A percentile compares a stretch with the other conserved stretches of the same genome.
phyloP scores from a whole-genome alignment of 23 tunicate genomes.

The Trididemnum nubilum region DNA sequence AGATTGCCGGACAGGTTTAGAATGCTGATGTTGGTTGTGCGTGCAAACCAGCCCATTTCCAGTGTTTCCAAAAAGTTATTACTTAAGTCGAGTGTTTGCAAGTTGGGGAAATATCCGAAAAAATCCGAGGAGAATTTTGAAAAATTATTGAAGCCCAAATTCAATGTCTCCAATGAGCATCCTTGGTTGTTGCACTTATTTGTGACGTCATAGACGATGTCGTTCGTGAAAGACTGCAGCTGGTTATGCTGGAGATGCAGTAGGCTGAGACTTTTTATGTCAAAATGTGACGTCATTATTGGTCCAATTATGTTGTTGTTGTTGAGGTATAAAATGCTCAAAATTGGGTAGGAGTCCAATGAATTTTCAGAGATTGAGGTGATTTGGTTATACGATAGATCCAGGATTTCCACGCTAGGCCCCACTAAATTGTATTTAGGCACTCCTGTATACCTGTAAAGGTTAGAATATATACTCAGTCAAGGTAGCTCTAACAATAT shows the following conservation, averaged over 20 bases:
- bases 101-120: background rate
- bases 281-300: background rate
- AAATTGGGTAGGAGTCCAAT: background rate
- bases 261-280: no score
- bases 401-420: no score
- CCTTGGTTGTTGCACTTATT: no score
- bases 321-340: background rate
- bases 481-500: no score
- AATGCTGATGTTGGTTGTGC: background rate
- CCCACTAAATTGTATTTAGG: no score
- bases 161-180: no score
- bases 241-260: no score
- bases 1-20: background rate
- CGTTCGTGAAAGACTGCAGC: no score
- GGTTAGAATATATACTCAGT: no score
- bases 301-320: background rate
- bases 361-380: background rate
- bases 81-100: background rate
- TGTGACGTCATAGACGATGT: no score
- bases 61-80: background rate
- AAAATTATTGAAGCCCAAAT: slow-evolving; percentile 9
- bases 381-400: background rate
- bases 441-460: no score
- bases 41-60: background rate
- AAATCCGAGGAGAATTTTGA: background rate